A percentile compares a stretch with the other conserved stretches of the same genome.
These are phyloP conservation scores for Dynastes hyllus DNA, from an alignment of 2,888 invertebrate genomes.

Conservation along the genomic window DNA sequence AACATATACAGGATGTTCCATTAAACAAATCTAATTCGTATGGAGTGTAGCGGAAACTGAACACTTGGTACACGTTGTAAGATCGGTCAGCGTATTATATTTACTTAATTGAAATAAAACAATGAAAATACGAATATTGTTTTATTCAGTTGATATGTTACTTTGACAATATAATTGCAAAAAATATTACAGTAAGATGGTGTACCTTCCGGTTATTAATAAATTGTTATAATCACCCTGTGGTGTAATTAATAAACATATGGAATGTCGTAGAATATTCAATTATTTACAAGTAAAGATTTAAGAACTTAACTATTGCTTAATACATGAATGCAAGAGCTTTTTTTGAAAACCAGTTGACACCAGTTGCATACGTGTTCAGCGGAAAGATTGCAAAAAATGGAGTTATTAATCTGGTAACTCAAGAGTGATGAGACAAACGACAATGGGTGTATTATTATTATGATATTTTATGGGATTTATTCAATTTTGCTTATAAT, in stretches of 20 bases:
- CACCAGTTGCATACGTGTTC: slow-evolving; percentile 46
- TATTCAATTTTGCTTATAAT: slow-evolving; percentile 33
- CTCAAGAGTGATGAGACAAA: slow-evolving; percentile 31
- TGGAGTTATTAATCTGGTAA: slow-evolving; percentile 27
- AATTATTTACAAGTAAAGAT: slow-evolving; percentile 50
- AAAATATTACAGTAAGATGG: slow-evolving; percentile 56
- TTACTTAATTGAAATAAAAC: slow-evolving; percentile 26
- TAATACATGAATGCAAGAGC: slow-evolving; percentile 27
- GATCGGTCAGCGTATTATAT: too few relatives aligned
- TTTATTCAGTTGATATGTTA: slow-evolving; percentile 64
- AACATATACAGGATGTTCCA: too few relatives aligned
- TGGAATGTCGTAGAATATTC: slow-evolving; percentile 58
- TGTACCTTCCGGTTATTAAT: slow-evolving; percentile 59
- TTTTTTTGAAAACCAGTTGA: slow-evolving; percentile 31
- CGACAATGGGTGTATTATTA: slow-evolving; percentile 13
- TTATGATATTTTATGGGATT: slow-evolving; percentile 51
- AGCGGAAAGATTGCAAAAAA: slow-evolving; percentile 6
- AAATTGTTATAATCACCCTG: slow-evolving; percentile 55
- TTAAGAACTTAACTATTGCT: slow-evolving; percentile 31
- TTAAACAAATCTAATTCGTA: too few relatives aligned
- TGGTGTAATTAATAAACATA: slow-evolving; percentile 58
- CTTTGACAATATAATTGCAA: slow-evolving; percentile 63
- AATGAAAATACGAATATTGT: slow-evolving; percentile 54
- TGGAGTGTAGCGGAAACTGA: too few relatives aligned
- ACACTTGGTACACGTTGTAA: too few relatives aligned